These are phyloP conservation scores for Phaetusa simplex DNA, from an alignment of 2,113 vertebrate species.

Conservation along the genomic window DNA sequence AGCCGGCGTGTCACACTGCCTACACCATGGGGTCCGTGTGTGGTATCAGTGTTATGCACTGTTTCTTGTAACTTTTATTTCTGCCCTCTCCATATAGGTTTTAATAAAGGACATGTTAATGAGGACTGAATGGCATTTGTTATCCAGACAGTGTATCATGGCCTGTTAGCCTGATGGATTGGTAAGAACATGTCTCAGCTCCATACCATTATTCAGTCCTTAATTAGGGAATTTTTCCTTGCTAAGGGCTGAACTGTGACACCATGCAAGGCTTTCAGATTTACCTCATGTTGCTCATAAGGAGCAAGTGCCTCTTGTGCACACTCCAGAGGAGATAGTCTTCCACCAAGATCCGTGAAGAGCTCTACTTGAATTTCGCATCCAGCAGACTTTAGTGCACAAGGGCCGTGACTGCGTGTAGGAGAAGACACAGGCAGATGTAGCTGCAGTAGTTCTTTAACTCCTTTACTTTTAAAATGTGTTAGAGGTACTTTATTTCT, in stretches of 20 bases:
- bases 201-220: neutral
- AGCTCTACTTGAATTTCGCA: neutral
- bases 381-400: neutral
- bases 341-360: neutral
- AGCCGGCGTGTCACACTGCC: neutral
- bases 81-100: neutral
- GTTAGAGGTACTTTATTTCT: neutral
- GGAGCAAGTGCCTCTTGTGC: neutral
- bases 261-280: neutral
- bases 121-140: conserved; percentile 25
- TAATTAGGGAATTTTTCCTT: conserved; percentile 11
- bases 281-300: neutral
- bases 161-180: conserved; percentile 36
- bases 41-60: neutral
- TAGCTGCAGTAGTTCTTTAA: neutral
- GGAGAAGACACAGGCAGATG: neutral
- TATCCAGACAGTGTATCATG: neutral
- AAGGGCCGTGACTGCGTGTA: neutral
- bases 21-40: neutral
- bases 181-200: neutral
- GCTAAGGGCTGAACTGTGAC: neutral
- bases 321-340: neutral
- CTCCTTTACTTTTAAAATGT: neutral
- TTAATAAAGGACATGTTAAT: conserved; percentile 12
- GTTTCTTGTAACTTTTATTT: neutral